Evolutionary conservation across 1,140 invertebrate species (phyloP), one percentile per base, ranked within the genome.

Genomic region (Anoplophora glabripennis): DNA sequence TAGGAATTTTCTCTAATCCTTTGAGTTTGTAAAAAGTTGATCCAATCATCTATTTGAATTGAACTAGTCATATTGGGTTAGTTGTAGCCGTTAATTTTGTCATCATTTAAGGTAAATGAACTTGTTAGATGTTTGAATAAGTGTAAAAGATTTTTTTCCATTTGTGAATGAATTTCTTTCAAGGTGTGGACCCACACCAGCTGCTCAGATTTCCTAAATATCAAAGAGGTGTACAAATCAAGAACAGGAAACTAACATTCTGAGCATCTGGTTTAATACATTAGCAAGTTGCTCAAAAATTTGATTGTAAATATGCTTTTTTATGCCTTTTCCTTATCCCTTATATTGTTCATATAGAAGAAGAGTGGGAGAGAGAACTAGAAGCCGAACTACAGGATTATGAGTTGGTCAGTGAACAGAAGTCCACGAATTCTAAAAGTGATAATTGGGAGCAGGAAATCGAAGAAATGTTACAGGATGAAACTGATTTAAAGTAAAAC

Each of bases 341-440:
- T 66, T 49, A 54, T 68, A 58, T 59, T 68, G 62, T 65, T 64
- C 60, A 46, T 41, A 53, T 68, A 86, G 88, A 92, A 83, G 90
- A 93, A 79, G 90, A 94, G 80, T 94, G 92, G 91, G 92, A 95
- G 80, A 89, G 90, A 71, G 93, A 95, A 78, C 80, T 95, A 71
- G 90, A 94, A 76, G 89, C 90, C 46, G 92, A 95, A 80, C 82
- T 95, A 61, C 90, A 93, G 77, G 92, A 95, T 74, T 95, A 92
- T 76, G 93, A 96, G 76, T 88, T 95, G 54, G 89, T 94, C 7
- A 79, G 77, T 28, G 85, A 84, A 57, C 62, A 69, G 14, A 70
- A 72, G 49, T 64, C 68, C 2, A 48, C 59, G 4, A 65, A 63
- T 55, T 54, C 62, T 7, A 72, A 69, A 61, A 70, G 64, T 54